A percentile compares a stretch with the other conserved stretches of the same genome.
These are phyloP conservation scores for Orchesella flavescens DNA, from an alignment of 2,888 invertebrate species.

Conservation along the genomic window DNA sequence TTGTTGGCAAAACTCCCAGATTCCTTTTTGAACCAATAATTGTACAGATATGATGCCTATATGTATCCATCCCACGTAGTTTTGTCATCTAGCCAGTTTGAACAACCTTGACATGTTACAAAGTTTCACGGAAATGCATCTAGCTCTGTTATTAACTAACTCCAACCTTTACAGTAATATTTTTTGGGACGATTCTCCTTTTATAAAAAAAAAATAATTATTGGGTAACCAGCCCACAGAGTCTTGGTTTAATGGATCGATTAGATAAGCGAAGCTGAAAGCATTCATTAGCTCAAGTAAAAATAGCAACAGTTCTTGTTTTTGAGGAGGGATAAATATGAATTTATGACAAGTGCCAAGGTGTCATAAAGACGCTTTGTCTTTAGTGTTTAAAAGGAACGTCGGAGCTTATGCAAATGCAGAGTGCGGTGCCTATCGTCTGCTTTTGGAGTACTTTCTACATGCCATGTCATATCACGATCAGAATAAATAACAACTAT, in stretches of 20 bases:
- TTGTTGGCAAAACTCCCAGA: not conserved
- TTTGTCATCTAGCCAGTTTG: conserved; percentile 18
- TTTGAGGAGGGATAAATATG: not conserved
- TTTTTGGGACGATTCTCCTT: too few species aligned
- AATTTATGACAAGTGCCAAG: not conserved
- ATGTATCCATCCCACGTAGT: conserved; percentile 13
- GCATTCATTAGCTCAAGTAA: not conserved
- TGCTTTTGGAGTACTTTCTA: too few species aligned
- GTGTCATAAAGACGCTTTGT: not conserved
- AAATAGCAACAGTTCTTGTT: not conserved
- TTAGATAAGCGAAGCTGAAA: not conserved
- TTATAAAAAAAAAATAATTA: too few species aligned
- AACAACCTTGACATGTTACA: conserved; percentile 32
- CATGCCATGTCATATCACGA: too few species aligned
- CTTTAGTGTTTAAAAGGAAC: too few species aligned
- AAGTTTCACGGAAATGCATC: not conserved
- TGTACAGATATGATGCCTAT: not conserved
- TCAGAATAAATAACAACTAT: too few species aligned
- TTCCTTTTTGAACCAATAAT: not conserved
- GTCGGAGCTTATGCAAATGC: too few species aligned
- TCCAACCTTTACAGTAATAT: too few species aligned
- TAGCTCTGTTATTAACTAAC: not conserved
- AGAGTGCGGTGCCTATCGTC: too few species aligned
- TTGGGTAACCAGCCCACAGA: too few species aligned
- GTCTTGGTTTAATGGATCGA: too few species aligned